Percentiles rank a stretch among this genome's conserved stretches.
Conservation (phyloP, 2,797 vertebrate genomes). For the Moxostoma hubbsi region DNA sequence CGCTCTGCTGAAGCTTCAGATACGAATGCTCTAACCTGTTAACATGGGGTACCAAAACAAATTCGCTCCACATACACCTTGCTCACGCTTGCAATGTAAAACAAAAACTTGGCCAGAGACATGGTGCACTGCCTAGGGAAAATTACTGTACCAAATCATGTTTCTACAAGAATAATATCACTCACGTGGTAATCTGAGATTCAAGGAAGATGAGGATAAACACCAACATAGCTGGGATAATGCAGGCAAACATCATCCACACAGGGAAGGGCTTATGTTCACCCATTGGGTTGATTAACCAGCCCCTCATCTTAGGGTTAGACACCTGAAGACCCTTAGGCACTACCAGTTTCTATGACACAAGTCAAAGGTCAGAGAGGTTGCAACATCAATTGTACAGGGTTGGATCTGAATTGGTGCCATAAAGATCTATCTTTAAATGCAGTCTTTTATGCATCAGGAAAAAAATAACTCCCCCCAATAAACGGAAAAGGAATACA, state of each 20-base stretch:
- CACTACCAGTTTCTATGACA: slow-evolving; percentile 89
- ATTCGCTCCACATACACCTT: too few relatives aligned
- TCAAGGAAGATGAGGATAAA: slow-evolving; percentile 99
- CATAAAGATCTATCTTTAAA: slow-evolving; percentile 8
- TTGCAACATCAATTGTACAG: neutral
- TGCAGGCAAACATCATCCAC: slow-evolving; percentile 91
- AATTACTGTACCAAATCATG: neutral
- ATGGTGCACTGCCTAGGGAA: neutral
- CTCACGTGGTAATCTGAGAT: slow-evolving; percentile 98
- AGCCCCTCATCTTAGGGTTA: slow-evolving; percentile 77
- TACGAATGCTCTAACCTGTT: too few relatives aligned
- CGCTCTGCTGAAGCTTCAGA: too few relatives aligned
- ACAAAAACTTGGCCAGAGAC: too few relatives aligned
- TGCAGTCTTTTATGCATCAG: neutral
- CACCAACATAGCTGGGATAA: slow-evolving; percentile 88
- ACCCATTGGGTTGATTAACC: slow-evolving; percentile 91
- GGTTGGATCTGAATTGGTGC: neutral
- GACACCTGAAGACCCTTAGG: slow-evolving; percentile 89
- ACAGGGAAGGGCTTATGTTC: slow-evolving; percentile 67
- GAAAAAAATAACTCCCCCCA: neutral
- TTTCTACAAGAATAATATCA: slow-evolving; percentile 15
- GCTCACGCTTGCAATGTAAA: too few relatives aligned
- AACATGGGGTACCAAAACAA: too few relatives aligned
- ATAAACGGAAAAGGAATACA: neutral
- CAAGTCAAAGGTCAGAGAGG: slow-evolving; percentile 26